Evolutionary conservation across 1,140 invertebrate species (phyloP).

Genomic region (Ditylenchus dipsaci): DNA sequence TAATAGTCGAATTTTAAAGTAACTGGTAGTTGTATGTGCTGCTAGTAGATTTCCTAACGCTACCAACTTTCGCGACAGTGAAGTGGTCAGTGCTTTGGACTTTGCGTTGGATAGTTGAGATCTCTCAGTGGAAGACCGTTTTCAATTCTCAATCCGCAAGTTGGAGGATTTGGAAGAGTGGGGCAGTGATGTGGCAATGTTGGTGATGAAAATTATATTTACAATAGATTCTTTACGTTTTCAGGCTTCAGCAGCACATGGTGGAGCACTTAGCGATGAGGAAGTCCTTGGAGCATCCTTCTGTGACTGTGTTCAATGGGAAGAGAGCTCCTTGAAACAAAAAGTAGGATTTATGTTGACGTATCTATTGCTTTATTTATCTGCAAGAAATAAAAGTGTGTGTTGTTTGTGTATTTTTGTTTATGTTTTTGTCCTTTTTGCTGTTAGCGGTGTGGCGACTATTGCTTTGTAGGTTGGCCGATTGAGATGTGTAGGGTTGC

Average conservation of each 20-base stretch:
- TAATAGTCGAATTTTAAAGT: slow-evolving; percentile 51
- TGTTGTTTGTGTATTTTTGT: no score
- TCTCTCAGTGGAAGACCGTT: slow-evolving; percentile 72
- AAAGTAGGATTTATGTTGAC: not conserved
- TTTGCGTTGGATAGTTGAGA: slow-evolving; percentile 67
- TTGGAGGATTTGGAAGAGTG: slow-evolving; percentile 74
- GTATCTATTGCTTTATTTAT: not conserved
- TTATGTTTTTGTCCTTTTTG: no score
- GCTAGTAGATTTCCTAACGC: slow-evolving; percentile 72
- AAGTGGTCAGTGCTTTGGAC: slow-evolving; percentile 72
- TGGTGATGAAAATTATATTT: slow-evolving; percentile 17
- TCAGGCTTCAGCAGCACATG: slow-evolving; percentile 40
- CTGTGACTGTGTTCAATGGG: slow-evolving; percentile 36
- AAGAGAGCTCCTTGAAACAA: slow-evolving; percentile 24
- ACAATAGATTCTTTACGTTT: not conserved
- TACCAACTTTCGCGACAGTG: slow-evolving; percentile 58
- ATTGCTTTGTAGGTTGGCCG: no score
- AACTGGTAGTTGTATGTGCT: slow-evolving; percentile 76
- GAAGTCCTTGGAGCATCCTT: slow-evolving; percentile 29
- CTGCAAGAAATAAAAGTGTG: no score
- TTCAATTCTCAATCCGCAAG: slow-evolving; percentile 83
- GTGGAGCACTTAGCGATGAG: slow-evolving; percentile 38
- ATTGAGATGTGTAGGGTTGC: no score
- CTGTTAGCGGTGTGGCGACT: no score
- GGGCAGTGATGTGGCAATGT: slow-evolving; percentile 60